Base-by-base conservation (phyloP, 2,113 vertebrate species). In the Nothocercus nigrocapillus region DNA sequence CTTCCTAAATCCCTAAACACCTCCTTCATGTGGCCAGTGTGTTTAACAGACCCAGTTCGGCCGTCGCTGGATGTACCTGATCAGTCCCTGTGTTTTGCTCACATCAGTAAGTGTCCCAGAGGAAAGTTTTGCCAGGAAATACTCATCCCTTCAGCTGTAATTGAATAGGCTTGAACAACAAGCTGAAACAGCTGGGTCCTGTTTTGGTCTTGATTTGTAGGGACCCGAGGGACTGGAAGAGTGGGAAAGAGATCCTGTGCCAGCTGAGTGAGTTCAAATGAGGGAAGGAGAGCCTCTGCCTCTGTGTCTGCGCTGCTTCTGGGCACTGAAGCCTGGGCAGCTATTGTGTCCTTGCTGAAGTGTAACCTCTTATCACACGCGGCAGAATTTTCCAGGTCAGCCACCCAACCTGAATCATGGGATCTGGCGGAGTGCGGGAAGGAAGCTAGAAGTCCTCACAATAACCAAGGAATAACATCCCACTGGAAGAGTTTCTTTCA, bases 321-420 rank as follows among this genome's bases (percentile, higher is more conserved):
- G 49, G 49, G 49, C 49, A 22, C 21, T 12, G 21, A 49, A 22
- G 49, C 49, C 21, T 49, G 49, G 49, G 49, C 49, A 49, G 89
- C 91, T 91, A 80, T 96, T 97, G 89, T 97, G 91, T 95, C 84
- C 89, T 82, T 93, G 82, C 91, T 82, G 70, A 97, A 95, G 89
- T 91, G 22, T 81, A 40, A 75, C 90, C 89, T 86, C 73, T 96
- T 96, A 93, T 82, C 85, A 86, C 69, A 93, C 88, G 88, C 89
- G 74, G 80, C 94, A 96, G 92, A 95, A 63, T 95, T 93, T 96
- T 95, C 95, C 96, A 93, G 92, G 85, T 96, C 90, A 95, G 30
- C 88, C 92, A 95, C 96, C 80, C 85, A 95, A 58, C 82, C 94
- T 95, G 82, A 95, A 93, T 96, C 51, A 47, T 90, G 66, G 84